Evolutionary conservation across 2,113 vertebrate genomes (phyloP).

Genomic region (Lepus americanus): DNA sequence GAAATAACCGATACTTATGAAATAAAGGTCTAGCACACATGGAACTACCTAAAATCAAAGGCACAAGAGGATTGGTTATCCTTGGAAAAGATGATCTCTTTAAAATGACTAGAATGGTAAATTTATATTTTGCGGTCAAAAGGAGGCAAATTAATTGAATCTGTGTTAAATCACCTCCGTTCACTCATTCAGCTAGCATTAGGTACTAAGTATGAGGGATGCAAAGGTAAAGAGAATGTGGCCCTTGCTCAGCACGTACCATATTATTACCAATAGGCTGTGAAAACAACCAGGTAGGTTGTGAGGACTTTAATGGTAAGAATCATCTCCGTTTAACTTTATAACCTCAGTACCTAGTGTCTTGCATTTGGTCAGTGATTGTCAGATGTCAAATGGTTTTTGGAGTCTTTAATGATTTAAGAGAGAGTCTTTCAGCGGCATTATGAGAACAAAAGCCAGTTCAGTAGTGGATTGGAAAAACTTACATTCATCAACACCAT

Average conservation of each 20-base stretch:
- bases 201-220: neutral
- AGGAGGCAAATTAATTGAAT: neutral
- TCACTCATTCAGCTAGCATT: neutral
- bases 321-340: neutral
- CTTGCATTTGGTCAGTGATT: constrained; percentile 8
- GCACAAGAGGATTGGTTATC: neutral
- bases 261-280: neutral
- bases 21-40: neutral
- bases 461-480: neutral
- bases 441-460: neutral
- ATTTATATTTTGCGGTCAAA: neutral
- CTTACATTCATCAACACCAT: neutral
- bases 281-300: neutral
- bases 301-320: constrained; percentile 15
- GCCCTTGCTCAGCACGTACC: neutral
- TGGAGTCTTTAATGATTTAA: constrained; percentile 39
- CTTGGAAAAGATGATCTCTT: neutral
- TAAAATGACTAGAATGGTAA: neutral
- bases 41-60: neutral
- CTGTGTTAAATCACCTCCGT: neutral
- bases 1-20: neutral
- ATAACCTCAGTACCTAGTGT: neutral
- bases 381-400: neutral
- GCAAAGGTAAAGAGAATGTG: constrained; percentile 4
- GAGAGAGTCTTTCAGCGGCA: neutral